Percentiles rank a stretch among this genome's conserved stretches.
These are phyloP conservation scores for Rhagium mordax DNA, from an alignment of 2,888 invertebrate genomes.

Conservation along the genomic window DNA sequence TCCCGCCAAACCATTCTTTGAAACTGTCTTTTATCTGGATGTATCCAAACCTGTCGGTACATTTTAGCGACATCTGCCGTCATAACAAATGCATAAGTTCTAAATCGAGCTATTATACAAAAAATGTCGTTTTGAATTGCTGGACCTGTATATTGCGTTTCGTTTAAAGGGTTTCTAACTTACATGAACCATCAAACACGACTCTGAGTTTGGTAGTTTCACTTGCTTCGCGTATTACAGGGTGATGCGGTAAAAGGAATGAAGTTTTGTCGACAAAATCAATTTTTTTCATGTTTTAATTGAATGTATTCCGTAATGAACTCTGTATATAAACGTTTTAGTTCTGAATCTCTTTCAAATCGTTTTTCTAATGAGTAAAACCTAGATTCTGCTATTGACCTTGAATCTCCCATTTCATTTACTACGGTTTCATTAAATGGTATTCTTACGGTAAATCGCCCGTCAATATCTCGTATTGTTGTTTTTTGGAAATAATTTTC, in stretches of 20 bases:
- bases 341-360: background rate
- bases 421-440: background rate
- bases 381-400: background rate
- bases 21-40: background rate
- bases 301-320: background rate
- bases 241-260: background rate
- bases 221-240: background rate
- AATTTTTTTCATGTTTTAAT: background rate
- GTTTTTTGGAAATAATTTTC: background rate
- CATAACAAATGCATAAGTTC: background rate
- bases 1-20: background rate
- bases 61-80: background rate
- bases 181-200: too few species aligned
- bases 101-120: background rate
- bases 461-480: background rate
- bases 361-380: background rate
- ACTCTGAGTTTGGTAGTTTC: background rate
- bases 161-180: background rate
- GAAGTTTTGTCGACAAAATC: background rate
- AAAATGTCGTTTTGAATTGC: background rate
- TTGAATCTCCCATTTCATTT: background rate
- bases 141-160: background rate
- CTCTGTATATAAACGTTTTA: background rate
- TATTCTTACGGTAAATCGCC: background rate
- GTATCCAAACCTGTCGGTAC: background rate